These are phyloP conservation scores for Zosterops japonicus DNA, from an alignment of 2,113 vertebrate species.

Conservation along the genomic window DNA sequence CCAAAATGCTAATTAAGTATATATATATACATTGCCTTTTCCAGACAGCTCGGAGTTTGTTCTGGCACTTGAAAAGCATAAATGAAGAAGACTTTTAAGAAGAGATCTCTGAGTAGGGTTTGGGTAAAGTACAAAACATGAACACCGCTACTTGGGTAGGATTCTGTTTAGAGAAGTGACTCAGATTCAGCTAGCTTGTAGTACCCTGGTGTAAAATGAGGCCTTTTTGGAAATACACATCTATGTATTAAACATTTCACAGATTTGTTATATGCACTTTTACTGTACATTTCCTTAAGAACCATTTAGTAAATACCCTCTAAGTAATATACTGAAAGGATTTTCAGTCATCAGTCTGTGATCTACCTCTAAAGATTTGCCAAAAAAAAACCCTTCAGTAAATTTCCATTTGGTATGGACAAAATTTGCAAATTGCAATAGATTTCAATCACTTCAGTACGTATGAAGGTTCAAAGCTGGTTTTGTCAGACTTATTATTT, in stretches of 20 bases:
- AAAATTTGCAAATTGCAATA: neutral
- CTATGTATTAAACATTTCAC: neutral
- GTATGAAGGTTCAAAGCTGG: neutral
- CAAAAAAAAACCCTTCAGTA: neutral
- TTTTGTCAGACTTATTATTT: neutral
- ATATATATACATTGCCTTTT: neutral
- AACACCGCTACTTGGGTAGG: neutral
- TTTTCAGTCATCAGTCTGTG: neutral
- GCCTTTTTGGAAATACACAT: neutral
- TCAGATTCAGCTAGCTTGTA: neutral
- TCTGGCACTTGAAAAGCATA: neutral
- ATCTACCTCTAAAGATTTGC: neutral
- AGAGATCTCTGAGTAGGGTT: neutral
- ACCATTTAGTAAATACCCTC: neutral
- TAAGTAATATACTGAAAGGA: neutral
- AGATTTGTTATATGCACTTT: neutral
- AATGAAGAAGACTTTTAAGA: neutral
- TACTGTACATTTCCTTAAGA: neutral
- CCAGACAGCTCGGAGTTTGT: neutral
- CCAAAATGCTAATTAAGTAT: neutral
- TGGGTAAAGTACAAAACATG: neutral
- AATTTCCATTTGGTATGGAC: neutral
- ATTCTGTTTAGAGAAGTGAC: neutral
- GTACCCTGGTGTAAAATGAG: neutral
- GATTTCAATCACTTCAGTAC: neutral